These are phyloP conservation scores for Contarinia nasturtii DNA, from an alignment of 1,140 invertebrate genomes.

Conservation along the genomic window DNA sequence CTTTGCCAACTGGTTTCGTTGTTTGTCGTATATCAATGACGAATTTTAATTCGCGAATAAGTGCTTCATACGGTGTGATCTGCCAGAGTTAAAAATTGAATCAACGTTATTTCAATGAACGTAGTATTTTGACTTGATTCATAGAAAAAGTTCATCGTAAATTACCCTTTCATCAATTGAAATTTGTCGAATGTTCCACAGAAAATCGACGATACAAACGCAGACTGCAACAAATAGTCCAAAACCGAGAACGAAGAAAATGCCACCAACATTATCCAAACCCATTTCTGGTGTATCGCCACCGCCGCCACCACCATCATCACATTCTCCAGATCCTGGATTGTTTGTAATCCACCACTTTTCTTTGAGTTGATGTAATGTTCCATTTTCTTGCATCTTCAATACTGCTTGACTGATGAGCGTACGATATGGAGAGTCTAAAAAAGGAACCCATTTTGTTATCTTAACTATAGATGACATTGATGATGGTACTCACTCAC, in stretches of 20 bases:
- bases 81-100: constrained; percentile 12
- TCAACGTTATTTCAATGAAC: constrained; percentile 4
- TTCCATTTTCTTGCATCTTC: constrained; percentile 53
- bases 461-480: not conserved
- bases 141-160: not conserved
- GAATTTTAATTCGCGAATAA: constrained; percentile 29
- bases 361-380: constrained; percentile 43
- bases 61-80: constrained; percentile 28
- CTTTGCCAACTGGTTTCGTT: constrained; percentile 26
- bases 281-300: constrained; percentile 36
- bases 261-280: constrained; percentile 70
- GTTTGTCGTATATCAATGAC: constrained; percentile 26
- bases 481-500: constrained; percentile 33
- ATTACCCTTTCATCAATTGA: constrained; percentile 47
- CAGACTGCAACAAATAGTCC: constrained; percentile 43
- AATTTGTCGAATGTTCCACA: constrained; percentile 62
- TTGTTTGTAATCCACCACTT: constrained; percentile 56
- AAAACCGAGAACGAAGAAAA: constrained; percentile 66
- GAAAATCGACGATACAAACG: constrained; percentile 54
- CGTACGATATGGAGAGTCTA: constrained; percentile 49
- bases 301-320: constrained; percentile 21
- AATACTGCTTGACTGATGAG: constrained; percentile 48
- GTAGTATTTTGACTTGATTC: not conserved
- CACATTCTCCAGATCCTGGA: constrained; percentile 1
- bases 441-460: constrained; percentile 1